A percentile compares a stretch with the other conserved stretches of the same genome.
Evolutionary conservation across 2,113 vertebrate genomes (phyloP).

Genomic region (Esox niger): DNA sequence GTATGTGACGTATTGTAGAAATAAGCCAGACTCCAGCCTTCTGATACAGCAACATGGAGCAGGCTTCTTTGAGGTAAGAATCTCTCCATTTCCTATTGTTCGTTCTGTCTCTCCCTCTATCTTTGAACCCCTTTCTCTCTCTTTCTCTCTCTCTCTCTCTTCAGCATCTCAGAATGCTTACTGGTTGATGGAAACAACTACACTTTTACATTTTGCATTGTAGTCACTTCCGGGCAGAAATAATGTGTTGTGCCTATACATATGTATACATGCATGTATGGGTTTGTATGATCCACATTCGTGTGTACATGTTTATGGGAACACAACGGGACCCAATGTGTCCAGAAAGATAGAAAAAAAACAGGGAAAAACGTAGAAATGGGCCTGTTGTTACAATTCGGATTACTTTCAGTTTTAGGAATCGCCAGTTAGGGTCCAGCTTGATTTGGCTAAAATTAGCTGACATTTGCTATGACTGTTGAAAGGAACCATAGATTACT

Average conservation of each 20-base stretch:
- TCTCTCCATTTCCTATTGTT: background rate
- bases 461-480: too few relatives aligned
- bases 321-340: too few relatives aligned
- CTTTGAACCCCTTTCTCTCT: background rate
- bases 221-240: too few relatives aligned
- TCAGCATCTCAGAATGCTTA: background rate
- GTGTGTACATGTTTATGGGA: too few relatives aligned
- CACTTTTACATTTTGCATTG: too few relatives aligned
- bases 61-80: slow-evolving; percentile 92
- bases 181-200: background rate
- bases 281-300: slow-evolving; percentile 14
- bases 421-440: too few relatives aligned
- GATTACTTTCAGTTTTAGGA: too few relatives aligned
- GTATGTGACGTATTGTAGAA: slow-evolving; percentile 99
- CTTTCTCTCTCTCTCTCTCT: background rate
- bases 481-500: too few relatives aligned
- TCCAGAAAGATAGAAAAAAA: too few relatives aligned
- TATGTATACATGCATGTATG: background rate
- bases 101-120: background rate
- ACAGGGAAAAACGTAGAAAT: too few relatives aligned
- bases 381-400: too few relatives aligned
- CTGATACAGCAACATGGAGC: slow-evolving; percentile 93
- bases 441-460: too few relatives aligned
- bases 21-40: slow-evolving; percentile 96
- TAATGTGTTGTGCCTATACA: background rate